Evolutionary conservation across 2,888 invertebrate species (phyloP), one percentile per base, ranked within the genome.

Genomic region (Brachypterus glaber): DNA sequence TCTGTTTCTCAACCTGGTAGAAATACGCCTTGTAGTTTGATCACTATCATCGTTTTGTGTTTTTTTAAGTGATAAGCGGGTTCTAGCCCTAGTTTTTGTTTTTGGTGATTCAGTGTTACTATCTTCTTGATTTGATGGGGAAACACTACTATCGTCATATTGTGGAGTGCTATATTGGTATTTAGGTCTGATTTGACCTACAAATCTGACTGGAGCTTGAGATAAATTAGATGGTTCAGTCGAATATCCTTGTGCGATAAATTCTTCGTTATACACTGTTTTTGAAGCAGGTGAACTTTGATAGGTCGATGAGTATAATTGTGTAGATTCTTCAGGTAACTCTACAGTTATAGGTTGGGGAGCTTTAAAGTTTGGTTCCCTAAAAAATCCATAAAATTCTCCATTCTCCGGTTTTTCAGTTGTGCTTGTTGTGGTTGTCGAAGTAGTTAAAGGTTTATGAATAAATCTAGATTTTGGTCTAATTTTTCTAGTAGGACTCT

Each of bases 341-440:
- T 37, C 34, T n/a, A 36, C 18, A 9, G 34, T 8, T 4, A 38
- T 8, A 11, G 34, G 27, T 9, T 35, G 14, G 4, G 27, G 27
- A 11, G 50, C 69, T 18, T 51, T 59, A 51, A 65, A 70, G 41
- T 57, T 66, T n/a, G 72, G 70, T 18, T 60, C 52, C 35, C 69
- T 62, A 43, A 70, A 66, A 45, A 71, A 72, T 11, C 71, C 71
- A 44, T 69, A 71, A 37, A 66, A 67, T 44, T 68, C 63, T 39
- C 66, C 64, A 25, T 60, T 51, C 14, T 59, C 58, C 18, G 53
- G 53, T 30, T 43, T 39, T 16, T 25, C 26, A 21, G 41, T 12
- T 11, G 40, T 30, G 11, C 36, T 39, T 2, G 40, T 16, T 11
- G 48, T 49, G 14, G 52, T 45, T 24, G 50, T 45, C 30, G 48